Conservation (phyloP, 2,113 vertebrate species). For the Spheniscus mendiculus region DNA sequence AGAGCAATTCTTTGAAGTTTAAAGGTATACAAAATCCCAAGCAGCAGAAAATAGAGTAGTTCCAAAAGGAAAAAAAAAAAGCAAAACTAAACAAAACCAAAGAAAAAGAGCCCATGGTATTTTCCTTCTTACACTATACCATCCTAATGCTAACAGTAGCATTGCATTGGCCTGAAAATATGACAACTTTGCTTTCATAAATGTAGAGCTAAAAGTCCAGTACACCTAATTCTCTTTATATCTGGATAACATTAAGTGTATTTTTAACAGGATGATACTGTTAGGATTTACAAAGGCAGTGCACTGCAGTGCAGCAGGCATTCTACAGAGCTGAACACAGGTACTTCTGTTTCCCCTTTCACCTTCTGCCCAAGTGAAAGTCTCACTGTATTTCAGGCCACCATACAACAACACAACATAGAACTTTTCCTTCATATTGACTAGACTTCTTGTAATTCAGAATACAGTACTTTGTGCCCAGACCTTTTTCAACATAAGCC, state of each 20-base stretch:
- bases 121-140: neutral
- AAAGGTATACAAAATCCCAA: neutral
- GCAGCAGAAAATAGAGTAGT: neutral
- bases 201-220: neutral
- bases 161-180: neutral
- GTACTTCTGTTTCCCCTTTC: neutral
- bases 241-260: neutral
- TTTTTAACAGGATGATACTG: neutral
- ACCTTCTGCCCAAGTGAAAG: neutral
- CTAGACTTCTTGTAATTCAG: neutral
- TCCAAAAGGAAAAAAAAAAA: neutral
- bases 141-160: neutral
- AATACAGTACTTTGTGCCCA: neutral
- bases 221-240: neutral
- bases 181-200: neutral
- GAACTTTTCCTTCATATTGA: neutral
- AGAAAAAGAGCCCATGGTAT: neutral
- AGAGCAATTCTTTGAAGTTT: neutral
- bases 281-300: neutral
- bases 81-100: neutral
- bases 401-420: neutral
- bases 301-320: neutral
- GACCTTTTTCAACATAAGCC: neutral
- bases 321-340: neutral
- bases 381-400: neutral